phyloP scores from a whole-genome alignment of 2,113 vertebrate genomes.

The Triplophysa rosa region DNA sequence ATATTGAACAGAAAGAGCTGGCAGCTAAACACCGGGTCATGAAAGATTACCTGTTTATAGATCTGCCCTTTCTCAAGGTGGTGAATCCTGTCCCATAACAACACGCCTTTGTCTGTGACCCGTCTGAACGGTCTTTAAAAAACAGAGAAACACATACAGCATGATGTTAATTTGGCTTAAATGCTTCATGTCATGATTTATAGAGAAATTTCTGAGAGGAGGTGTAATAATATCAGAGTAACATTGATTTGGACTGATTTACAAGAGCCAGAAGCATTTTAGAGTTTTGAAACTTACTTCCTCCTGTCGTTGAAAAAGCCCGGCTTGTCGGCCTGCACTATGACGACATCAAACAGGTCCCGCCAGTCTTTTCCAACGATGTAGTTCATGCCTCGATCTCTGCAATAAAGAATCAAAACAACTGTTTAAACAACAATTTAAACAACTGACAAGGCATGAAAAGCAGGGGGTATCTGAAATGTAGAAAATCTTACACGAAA shows the following conservation, averaged over 20 bases:
- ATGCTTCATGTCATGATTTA: not conserved
- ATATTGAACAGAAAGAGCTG: not conserved
- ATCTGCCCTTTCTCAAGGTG: slow-evolving; percentile 93
- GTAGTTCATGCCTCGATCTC: slow-evolving; percentile 93
- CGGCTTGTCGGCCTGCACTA: slow-evolving; percentile 96
- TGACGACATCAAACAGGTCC: slow-evolving; percentile 96
- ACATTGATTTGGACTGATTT: slow-evolving; percentile 5
- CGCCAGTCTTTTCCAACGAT: slow-evolving; percentile 97
- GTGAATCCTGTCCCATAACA: slow-evolving; percentile 97
- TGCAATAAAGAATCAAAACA: slow-evolving; percentile 56
- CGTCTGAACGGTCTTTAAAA: slow-evolving; percentile 88
- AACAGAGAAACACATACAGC: slow-evolving; percentile 33
- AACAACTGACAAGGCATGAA: not conserved
- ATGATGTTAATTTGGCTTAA: not conserved
- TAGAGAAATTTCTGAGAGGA: not conserved
- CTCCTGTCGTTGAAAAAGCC: slow-evolving; percentile 95
- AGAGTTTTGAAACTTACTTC: slow-evolving; percentile 76
- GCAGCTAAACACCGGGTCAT: not conserved
- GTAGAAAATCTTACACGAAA: slow-evolving; percentile 83
- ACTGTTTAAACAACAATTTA: too few species aligned
- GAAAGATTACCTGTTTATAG: slow-evolving; percentile 90
- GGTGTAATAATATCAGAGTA: not conserved
- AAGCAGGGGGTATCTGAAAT: not conserved
- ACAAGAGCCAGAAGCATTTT: not conserved
- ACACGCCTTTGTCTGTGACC: slow-evolving; percentile 88